Base-by-base conservation (phyloP, 2,113 vertebrate genomes). In the Tachysurus vachellii region DNA sequence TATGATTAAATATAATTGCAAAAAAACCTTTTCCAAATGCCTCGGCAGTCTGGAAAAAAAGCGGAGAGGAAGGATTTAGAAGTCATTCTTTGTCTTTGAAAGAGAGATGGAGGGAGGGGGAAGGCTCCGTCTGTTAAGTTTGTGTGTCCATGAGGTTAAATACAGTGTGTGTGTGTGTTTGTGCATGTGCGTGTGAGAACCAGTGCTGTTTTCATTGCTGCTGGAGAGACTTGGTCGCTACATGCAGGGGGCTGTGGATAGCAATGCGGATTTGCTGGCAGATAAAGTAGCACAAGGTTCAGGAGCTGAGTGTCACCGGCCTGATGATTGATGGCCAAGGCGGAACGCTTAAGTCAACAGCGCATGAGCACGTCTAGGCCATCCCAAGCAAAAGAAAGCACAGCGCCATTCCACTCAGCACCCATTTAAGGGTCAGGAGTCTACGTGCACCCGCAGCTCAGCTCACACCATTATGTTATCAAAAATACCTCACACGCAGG, bases 261-360 rank as follows among this genome's bases (percentile, higher is more conserved):
- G 89, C 89, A 86, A 73, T 26, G 81, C 62, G 80, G 79, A 89
- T 85, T 91, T 92, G 88, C 90, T 85, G 91, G 91, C 93, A 93
- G 94, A 93, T 93, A 89, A 91, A 93, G 91, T 90, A 82, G 50
- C 85, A 83, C 66, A 88, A 90, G 92, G 93, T 94, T 93, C 89
- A 85, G 91, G 91, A 92, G 92, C 91, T 89, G 90, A 89, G 91
- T 90, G 94, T 95, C 95, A 95, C 93, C 64, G 88, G 71, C 50
- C 28, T 9, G 90, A 94, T 95, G 95, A 96, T 95, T 93, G 95
- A 95, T 95, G 95, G 94, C 93, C 90, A 85, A 85, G 91, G 92
- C 92, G 91, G 92, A 94, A 93, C 90, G 92, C 94, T 95, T 94
- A 94, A 94, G 94, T 95, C 95, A 96, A 96, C 95, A 95, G 90